Evolutionary conservation across 2,113 vertebrate species (phyloP), one percentile per base, ranked within the genome.

Genomic region (Oryctolagus cuniculus): DNA sequence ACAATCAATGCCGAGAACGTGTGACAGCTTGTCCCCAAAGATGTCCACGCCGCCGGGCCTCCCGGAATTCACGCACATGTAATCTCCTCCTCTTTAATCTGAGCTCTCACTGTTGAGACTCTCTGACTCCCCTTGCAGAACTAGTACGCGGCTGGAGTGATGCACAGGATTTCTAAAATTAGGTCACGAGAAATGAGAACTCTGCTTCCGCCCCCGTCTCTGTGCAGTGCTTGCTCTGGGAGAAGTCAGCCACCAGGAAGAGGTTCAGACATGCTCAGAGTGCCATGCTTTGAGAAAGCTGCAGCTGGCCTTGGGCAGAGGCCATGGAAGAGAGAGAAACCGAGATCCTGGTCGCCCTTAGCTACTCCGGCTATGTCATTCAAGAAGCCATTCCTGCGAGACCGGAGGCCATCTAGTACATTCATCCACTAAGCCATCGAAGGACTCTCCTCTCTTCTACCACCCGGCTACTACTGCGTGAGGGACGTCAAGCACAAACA

Each of bases 11-110:
- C 29, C 38, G 21, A 58, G 17, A 31, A 72, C 29, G 85, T 88
- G n/a, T 21, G 44, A 25, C 73, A 87, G 21, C 24, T 29, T 75
- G 36, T 93, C 69, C 78, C 85, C 81, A 83, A 81, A 93, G 31
- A 79, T 6, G 25, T 36, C 88, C 53, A 31, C 53, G n/a, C 7
- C n/a, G 4, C 58, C 31, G 3, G 44, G 25, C 53, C 72, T 61
- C 38, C 49, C 31, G 58, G 21, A 6, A 4, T 66, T 85, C 55
- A 70, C 11, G 58, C 22, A 29, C 8, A 1, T 22, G 27, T 2
- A 5, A 27, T 10, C 12, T 64, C 51, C n/a, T 66, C 55, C n/a
- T 80, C 75, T 69, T 51, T 61, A 63, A 96, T 25, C 7, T 17
- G 29, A 25, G 55, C 36, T 64, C 61, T 95, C 69, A 36, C 17